phyloP scores from a whole-genome alignment of 2,113 vertebrate species.

The Lepus americanus region DNA sequence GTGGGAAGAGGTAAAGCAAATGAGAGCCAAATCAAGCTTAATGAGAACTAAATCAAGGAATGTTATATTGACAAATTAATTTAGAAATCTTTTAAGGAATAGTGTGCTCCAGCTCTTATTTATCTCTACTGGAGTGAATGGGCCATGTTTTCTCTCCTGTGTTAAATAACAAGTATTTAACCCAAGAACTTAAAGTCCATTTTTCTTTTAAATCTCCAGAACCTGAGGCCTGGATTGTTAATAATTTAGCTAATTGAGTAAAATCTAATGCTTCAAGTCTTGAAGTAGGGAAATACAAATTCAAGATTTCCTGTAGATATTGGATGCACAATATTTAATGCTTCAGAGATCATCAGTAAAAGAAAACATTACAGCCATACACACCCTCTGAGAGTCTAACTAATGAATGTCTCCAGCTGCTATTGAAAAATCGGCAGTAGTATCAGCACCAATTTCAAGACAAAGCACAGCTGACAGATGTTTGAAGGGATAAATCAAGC shows the following conservation, averaged over 20 bases:
- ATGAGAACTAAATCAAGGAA: neutral
- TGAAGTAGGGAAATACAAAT: conserved; percentile 78
- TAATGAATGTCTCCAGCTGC: conserved; percentile 89
- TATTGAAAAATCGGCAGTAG: conserved; percentile 85
- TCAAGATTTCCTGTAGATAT: conserved; percentile 79
- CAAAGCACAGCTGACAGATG: conserved; percentile 89
- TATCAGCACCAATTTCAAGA: conserved; percentile 88
- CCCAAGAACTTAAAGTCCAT: conserved; percentile 40
- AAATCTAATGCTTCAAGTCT: conserved; percentile 78
- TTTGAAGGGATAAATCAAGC: conserved; percentile 89
- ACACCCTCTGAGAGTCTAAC: conserved; percentile 86
- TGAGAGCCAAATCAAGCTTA: neutral
- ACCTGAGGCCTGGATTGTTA: conserved; percentile 76
- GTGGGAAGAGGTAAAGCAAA: neutral
- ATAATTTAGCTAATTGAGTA: conserved; percentile 84
- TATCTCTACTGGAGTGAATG: conserved; percentile 35
- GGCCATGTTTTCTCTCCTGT: neutral
- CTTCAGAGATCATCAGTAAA: conserved; percentile 89
- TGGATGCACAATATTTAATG: conserved; percentile 83
- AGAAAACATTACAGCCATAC: conserved; percentile 89
- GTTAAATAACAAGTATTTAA: conserved; percentile 73
- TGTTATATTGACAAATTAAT: conserved; percentile 55
- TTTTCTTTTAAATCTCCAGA: conserved; percentile 75
- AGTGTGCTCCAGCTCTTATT: conserved; percentile 28
- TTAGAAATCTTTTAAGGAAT: conserved; percentile 63